Evolutionary conservation across 2,888 invertebrate genomes (phyloP).

Genomic region (Morpho deidamia): DNA sequence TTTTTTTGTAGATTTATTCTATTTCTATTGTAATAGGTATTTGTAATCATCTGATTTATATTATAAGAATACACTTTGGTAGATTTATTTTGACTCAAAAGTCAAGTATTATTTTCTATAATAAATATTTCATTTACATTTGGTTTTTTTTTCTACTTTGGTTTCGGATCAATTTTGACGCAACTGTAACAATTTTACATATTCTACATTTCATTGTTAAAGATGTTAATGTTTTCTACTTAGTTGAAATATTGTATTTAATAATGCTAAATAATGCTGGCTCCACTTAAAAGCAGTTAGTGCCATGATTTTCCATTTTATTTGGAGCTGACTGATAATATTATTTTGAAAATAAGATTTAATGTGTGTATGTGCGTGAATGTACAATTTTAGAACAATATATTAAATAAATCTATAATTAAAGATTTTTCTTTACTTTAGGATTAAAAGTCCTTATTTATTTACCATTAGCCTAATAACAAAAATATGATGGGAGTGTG

Average conservation of each 20-base stretch:
- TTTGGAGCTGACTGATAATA: slow-evolving; percentile 40
- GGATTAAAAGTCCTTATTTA: background rate
- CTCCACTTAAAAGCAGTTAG: background rate
- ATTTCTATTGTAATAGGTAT: slow-evolving; percentile 54
- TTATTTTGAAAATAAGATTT: slow-evolving; percentile 47
- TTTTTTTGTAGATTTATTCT: slow-evolving; percentile 69
- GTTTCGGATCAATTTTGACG: background rate
- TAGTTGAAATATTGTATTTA: background rate
- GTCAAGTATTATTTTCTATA: slow-evolving; percentile 73
- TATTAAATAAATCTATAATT: slow-evolving; percentile 32
- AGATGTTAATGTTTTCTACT: background rate
- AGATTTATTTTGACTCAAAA: slow-evolving; percentile 59
- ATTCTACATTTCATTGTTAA: background rate
- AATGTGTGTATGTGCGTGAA: slow-evolving; percentile 74
- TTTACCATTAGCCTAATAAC: too few species aligned
- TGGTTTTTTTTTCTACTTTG: slow-evolving; percentile 41
- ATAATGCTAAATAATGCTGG: background rate
- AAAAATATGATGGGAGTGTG: background rate
- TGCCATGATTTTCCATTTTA: background rate
- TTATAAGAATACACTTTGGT: slow-evolving; percentile 58
- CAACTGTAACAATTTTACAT: background rate
- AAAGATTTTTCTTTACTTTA: slow-evolving; percentile 16
- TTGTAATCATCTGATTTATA: slow-evolving; percentile 72
- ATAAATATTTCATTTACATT: slow-evolving; percentile 61
- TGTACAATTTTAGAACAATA: slow-evolving; percentile 74